Evolutionary conservation across 2,797 vertebrate species (phyloP).

Genomic region (Sebastiscus albofasciatus): DNA sequence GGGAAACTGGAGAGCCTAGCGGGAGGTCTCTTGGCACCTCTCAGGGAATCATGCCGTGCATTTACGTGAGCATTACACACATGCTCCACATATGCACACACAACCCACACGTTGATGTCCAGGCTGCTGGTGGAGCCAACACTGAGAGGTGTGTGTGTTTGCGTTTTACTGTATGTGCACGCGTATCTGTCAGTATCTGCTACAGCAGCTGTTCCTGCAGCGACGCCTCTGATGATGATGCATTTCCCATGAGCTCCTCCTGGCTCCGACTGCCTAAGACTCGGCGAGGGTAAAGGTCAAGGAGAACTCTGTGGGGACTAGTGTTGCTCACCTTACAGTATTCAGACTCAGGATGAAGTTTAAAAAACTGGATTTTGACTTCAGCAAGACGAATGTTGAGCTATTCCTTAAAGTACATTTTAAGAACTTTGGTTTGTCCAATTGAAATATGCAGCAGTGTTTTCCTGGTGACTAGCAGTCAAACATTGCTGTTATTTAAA

Average conservation of each 20-base stretch:
- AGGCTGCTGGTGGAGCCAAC: constrained; percentile 2
- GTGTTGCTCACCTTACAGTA: background rate
- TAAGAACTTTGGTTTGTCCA: background rate
- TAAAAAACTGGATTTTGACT: background rate
- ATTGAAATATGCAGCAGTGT: background rate
- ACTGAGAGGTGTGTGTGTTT: constrained; percentile 5
- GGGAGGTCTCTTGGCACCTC: constrained; percentile 48
- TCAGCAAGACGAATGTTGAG: background rate
- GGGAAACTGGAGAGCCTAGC: constrained; percentile 42
- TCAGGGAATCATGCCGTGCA: constrained; percentile 17
- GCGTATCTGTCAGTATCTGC: constrained; percentile 50
- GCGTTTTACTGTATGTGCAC: constrained; percentile 1
- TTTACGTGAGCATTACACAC: constrained; percentile 41
- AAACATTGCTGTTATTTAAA: background rate
- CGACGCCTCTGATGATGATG: constrained; percentile 30
- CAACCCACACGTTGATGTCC: background rate
- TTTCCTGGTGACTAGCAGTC: background rate
- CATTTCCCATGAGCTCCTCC: constrained; percentile 47
- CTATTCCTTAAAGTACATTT: background rate
- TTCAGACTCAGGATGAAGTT: background rate
- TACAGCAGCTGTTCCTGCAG: constrained; percentile 57
- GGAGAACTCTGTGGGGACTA: background rate
- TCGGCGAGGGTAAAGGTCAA: constrained; percentile 6
- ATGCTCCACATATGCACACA: constrained; percentile 11
- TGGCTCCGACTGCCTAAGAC: constrained; percentile 16